phyloP scores from a whole-genome alignment of 2,797 vertebrate species.

The Sternarchorhynchus goeldii region DNA sequence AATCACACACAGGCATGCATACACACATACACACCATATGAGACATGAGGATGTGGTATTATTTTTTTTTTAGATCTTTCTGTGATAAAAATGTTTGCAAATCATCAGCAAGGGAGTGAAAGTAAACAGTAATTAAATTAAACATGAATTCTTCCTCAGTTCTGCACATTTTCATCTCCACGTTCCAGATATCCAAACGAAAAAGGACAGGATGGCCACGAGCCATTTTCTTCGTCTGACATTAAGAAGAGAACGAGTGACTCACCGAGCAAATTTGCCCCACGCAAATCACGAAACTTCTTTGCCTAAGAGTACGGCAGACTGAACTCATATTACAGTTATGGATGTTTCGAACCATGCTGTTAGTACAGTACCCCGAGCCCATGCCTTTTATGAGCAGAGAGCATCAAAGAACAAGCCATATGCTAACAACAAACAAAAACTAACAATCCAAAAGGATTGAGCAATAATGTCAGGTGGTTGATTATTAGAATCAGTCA shows the following conservation, averaged over 20 bases:
- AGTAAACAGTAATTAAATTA: not conserved
- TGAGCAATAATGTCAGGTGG: not conserved
- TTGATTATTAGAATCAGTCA: not conserved
- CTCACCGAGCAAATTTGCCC: not conserved
- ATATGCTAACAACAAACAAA: conserved; percentile 5
- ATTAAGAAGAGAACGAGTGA: conserved; percentile 10
- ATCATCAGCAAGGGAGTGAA: conserved; percentile 11
- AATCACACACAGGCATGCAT: not conserved
- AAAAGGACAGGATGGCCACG: conserved; percentile 12
- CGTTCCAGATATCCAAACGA: conserved; percentile 30
- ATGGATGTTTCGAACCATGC: conserved; percentile 27
- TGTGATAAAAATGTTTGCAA: conserved; percentile 17
- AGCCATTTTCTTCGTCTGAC: not conserved
- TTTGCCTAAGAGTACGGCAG: conserved; percentile 19
- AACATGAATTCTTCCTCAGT: not conserved
- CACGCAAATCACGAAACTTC: conserved; percentile 11
- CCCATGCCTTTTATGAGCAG: conserved; percentile 53
- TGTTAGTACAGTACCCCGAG: conserved; percentile 55
- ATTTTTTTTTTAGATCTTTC: conserved; percentile 13
- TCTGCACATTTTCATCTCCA: not conserved
- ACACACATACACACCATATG: conserved; percentile 5
- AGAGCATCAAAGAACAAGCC: conserved; percentile 46
- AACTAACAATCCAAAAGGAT: not conserved
- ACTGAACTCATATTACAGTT: not conserved
- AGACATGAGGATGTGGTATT: not conserved